Evolutionary conservation across 53 echinoderm and acorn worm species (phyloP).

Genomic region (Temnopleurus reevesii): DNA sequence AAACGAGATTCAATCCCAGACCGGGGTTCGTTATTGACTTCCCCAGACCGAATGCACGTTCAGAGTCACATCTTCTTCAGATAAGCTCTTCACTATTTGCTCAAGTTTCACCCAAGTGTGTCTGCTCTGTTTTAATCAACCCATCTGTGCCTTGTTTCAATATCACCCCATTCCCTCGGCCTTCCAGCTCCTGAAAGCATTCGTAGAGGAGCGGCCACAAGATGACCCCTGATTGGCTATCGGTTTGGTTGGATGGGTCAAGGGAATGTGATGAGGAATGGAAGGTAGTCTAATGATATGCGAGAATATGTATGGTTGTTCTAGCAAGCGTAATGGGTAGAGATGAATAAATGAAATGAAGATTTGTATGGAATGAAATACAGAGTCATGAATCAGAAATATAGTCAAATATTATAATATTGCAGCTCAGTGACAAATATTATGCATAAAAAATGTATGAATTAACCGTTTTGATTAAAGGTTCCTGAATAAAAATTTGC

Average conservation of each 20-base stretch:
- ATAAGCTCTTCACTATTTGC: constrained; percentile 17
- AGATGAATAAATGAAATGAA: not conserved
- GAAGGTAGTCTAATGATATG: not conserved
- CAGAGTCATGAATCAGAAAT: too few relatives aligned
- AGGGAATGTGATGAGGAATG: not conserved
- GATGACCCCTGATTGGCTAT: not conserved
- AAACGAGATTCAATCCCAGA: constrained; percentile 28
- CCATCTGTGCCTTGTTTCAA: constrained; percentile 44
- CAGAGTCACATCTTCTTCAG: constrained; percentile 7
- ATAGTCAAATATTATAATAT: too few relatives aligned
- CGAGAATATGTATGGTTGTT: not conserved
- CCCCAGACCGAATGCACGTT: not conserved
- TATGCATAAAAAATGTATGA: too few relatives aligned
- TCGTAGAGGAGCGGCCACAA: constrained; percentile 9
- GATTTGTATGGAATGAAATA: not conserved
- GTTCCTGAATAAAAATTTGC: too few relatives aligned
- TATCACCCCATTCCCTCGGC: constrained; percentile 16
- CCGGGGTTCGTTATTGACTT: constrained; percentile 16
- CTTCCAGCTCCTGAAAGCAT: not conserved
- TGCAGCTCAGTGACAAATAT: too few relatives aligned
- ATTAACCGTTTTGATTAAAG: too few relatives aligned
- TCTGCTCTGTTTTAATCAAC: constrained; percentile 28
- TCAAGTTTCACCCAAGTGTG: constrained; percentile 35
- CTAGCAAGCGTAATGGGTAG: not conserved
- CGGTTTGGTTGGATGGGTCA: not conserved